These are phyloP conservation scores for Meteorus cinctellus DNA, from an alignment of 2,888 invertebrate species.

Conservation along the genomic window DNA sequence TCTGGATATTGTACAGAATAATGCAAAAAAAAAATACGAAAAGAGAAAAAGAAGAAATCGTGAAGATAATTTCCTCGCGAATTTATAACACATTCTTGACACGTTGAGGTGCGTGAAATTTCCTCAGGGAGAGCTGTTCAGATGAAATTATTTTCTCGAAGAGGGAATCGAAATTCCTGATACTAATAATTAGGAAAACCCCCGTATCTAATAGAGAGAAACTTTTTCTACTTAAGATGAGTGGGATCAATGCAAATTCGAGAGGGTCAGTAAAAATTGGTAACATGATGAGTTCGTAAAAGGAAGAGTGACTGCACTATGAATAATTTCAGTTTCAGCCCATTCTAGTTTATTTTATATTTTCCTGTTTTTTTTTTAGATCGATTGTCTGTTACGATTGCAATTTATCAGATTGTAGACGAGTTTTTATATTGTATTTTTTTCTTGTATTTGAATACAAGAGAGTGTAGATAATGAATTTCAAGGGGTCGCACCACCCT, in stretches of 20 bases:
- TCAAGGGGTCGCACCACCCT: not conserved
- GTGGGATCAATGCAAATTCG: too few species aligned
- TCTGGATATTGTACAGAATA: too few species aligned
- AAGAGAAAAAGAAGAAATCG: too few species aligned
- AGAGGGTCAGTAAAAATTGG: too few species aligned
- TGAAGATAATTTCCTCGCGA: not conserved
- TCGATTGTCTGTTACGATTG: too few species aligned
- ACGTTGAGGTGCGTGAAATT: not conserved
- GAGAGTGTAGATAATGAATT: not conserved
- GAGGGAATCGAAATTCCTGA: not conserved
- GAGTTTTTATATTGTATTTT: not conserved
- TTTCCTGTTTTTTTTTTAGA: not conserved
- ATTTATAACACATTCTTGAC: not conserved
- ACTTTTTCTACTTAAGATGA: too few species aligned
- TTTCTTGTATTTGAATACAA: not conserved
- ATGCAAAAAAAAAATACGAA: too few species aligned
- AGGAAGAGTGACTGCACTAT: too few species aligned
- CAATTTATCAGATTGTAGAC: not conserved
- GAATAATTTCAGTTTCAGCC: too few species aligned
- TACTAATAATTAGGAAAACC: not conserved
- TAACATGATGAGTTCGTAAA: too few species aligned
- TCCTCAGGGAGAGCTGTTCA: not conserved
- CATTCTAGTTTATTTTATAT: not conserved
- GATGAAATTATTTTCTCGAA: not conserved
- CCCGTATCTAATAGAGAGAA: not conserved